Evolutionary conservation across 2,888 invertebrate species (phyloP).

Genomic region (Cylloceria caligata): DNA sequence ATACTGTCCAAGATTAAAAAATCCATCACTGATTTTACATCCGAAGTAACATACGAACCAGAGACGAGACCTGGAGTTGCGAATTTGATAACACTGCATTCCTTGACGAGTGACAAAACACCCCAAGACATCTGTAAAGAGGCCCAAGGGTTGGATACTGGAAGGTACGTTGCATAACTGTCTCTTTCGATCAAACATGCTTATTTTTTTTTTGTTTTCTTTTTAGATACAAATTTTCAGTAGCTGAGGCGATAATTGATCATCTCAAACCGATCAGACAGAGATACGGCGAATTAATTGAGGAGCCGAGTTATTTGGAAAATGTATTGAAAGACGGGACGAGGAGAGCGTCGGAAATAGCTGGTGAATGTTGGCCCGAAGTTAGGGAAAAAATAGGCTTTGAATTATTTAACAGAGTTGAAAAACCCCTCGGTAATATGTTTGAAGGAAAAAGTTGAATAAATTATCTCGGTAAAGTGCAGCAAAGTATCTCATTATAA

Average conservation of each 20-base stretch:
- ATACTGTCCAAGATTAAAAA: slow-evolving; percentile 92
- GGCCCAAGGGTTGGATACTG: slow-evolving; percentile 89
- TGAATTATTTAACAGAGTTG: slow-evolving; percentile 69
- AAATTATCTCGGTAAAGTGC: slow-evolving; percentile 15
- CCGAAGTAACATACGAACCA: slow-evolving; percentile 93
- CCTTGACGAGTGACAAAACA: slow-evolving; percentile 89
- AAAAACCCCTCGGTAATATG: slow-evolving; percentile 3
- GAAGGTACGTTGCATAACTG: slow-evolving; percentile 85
- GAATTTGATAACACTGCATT: slow-evolving; percentile 94
- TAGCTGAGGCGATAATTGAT: slow-evolving; percentile 91
- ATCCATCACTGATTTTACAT: slow-evolving; percentile 95
- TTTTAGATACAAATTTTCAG: slow-evolving; percentile 89
- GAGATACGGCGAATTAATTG: slow-evolving; percentile 86
- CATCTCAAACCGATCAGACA: slow-evolving; percentile 90
- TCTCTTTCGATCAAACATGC: background rate
- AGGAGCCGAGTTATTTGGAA: slow-evolving; percentile 88
- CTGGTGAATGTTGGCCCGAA: slow-evolving; percentile 88
- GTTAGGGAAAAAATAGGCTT: slow-evolving; percentile 88
- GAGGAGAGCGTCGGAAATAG: slow-evolving; percentile 87
- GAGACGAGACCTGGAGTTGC: slow-evolving; percentile 93
- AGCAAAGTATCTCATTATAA: slow-evolving; percentile 33
- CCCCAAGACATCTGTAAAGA: slow-evolving; percentile 90
- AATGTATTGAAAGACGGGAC: slow-evolving; percentile 88
- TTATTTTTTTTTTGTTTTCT: slow-evolving; percentile 29
- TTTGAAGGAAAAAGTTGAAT: slow-evolving; percentile 50